phyloP scores from a whole-genome alignment of 2,888 invertebrate genomes.

The Dinocampus coccinellae region DNA sequence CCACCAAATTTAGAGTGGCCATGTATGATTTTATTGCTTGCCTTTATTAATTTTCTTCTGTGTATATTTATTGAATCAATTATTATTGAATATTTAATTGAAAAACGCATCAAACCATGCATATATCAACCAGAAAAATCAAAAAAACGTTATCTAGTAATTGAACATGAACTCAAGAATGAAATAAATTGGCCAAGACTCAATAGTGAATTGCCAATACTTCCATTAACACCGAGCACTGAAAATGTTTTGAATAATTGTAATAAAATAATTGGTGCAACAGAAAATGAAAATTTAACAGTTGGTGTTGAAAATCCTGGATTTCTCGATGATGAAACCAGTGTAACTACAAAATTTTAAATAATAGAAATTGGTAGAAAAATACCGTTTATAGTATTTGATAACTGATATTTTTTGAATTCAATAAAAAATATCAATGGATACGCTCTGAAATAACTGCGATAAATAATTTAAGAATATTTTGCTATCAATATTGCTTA shows the following conservation, averaged over 20 bases:
- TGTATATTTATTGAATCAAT: conserved; percentile 74
- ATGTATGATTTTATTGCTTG: conserved; percentile 64
- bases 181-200: conserved; percentile 77
- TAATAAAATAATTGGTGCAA: conserved; percentile 18
- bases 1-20: conserved; percentile 68
- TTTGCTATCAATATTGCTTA: neutral
- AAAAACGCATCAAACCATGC: conserved; percentile 71
- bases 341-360: conserved; percentile 47
- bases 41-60: conserved; percentile 70
- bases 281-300: conserved; percentile 25
- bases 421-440: neutral
- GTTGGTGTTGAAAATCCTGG: conserved; percentile 42
- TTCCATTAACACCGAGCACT: conserved; percentile 55
- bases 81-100: conserved; percentile 74
- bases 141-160: conserved; percentile 74
- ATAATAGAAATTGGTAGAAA: neutral
- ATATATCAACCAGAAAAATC: conserved; percentile 73
- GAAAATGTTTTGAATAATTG: conserved; percentile 52
- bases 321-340: conserved; percentile 45
- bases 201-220: conserved; percentile 51
- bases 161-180: conserved; percentile 73
- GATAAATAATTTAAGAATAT: neutral
- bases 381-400: conserved; percentile 7
- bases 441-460: conserved; percentile 10
- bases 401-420: neutral